Conservation (phyloP, 1,140 invertebrate species). For the Portunus trituberculatus region DNA sequence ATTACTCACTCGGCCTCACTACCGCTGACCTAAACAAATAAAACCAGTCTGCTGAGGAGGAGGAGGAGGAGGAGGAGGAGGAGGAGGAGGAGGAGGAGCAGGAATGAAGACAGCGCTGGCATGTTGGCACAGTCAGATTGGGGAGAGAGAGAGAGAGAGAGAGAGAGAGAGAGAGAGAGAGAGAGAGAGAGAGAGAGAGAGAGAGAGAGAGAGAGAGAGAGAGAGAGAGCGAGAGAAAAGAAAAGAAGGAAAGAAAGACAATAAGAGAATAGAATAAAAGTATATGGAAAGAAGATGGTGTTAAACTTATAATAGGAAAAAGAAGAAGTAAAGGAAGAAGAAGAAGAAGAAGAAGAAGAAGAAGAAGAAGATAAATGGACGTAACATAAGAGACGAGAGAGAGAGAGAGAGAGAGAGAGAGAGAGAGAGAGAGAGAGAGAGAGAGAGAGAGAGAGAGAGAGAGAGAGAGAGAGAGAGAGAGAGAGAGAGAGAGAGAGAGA, state of each 20-base stretch:
- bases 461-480: slow-evolving; percentile 2
- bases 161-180: not conserved
- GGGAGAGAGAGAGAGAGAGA: not conserved
- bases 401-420: not conserved
- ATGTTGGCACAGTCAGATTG: not conserved
- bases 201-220: slow-evolving; percentile 26
- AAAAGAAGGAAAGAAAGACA: not conserved
- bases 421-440: not conserved
- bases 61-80: not conserved
- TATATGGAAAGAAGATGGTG: not conserved
- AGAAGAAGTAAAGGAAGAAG: not conserved
- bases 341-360: not conserved
- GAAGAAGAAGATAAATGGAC: not conserved
- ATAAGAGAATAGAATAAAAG: not conserved
- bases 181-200: slow-evolving; percentile 49
- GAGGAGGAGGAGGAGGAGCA: not conserved
- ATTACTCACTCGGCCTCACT: not conserved
- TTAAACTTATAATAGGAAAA: not conserved
- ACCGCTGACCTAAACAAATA: not conserved
- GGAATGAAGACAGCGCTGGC: not conserved
- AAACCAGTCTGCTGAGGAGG: not conserved
- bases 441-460: slow-evolving; percentile 14
- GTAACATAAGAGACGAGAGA: not conserved
- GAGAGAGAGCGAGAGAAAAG: not conserved
- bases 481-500: slow-evolving; percentile 30